Percentiles rank a stretch among this genome's conserved stretches.
These are phyloP conservation scores for Acyrthosiphon pisum DNA, from an alignment of 1,140 invertebrate genomes.

Conservation along the genomic window DNA sequence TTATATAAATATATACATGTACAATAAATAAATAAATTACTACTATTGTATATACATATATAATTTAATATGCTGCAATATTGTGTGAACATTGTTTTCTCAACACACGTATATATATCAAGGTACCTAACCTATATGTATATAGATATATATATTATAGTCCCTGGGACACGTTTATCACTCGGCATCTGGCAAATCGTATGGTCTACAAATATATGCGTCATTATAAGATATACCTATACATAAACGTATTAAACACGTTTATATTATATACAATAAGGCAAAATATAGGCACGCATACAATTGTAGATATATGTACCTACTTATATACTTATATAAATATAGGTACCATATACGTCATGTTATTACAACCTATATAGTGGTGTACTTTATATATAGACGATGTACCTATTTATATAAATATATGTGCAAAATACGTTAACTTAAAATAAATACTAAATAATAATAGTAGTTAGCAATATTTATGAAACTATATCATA, in stretches of 20 bases:
- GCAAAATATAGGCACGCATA: neutral
- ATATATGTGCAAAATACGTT: no score
- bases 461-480: no score
- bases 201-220: neutral
- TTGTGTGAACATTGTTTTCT: conserved; percentile 14
- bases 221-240: neutral
- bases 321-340: no score
- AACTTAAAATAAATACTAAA: no score
- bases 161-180: neutral
- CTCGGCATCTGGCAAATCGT: conserved; percentile 45
- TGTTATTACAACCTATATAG: no score
- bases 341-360: no score
- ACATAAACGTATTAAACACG: neutral
- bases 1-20: neutral
- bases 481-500: no score
- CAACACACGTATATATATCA: neutral
- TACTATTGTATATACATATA: neutral
- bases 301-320: neutral
- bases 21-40: neutral
- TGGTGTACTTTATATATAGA: no score
- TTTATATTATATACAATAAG: neutral
- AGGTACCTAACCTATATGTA: no score
- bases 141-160: no score
- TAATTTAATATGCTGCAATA: neutral
- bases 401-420: no score